These are phyloP conservation scores for Sesia bembeciformis DNA, from an alignment of 2,888 invertebrate genomes.

Conservation along the genomic window DNA sequence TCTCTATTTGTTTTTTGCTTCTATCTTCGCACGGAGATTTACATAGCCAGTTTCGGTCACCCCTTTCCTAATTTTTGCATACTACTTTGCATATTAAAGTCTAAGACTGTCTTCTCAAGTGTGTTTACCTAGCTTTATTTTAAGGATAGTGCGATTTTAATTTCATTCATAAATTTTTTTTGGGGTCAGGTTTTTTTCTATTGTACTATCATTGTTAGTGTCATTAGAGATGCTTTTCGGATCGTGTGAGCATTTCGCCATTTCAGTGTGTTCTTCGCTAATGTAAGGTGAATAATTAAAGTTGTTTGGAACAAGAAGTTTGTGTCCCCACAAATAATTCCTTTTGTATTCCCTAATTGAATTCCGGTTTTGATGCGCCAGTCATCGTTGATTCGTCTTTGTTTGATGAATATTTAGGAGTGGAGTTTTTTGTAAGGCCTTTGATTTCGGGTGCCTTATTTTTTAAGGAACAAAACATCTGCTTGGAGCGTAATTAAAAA, in stretches of 20 bases:
- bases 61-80: conserved; percentile 44
- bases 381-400: conserved; percentile 58
- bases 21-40: conserved; percentile 70
- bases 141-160: conserved; percentile 57
- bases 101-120: conserved; percentile 45
- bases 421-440: conserved; percentile 37
- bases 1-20: conserved; percentile 61
- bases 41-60: conserved; percentile 62
- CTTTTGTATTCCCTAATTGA: conserved; percentile 63
- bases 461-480: conserved; percentile 58
- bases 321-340: conserved; percentile 60
- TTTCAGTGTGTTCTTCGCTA: conserved; percentile 25
- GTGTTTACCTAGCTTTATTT: conserved; percentile 65
- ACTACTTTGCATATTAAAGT: conserved; percentile 63
- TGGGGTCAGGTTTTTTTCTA: conserved; percentile 60
- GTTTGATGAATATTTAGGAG: conserved; percentile 54
- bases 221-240: conserved; percentile 57
- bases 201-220: conserved; percentile 37
- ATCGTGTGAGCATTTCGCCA: conserved; percentile 49
- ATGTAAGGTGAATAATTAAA: conserved; percentile 59
- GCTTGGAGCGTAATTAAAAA: conserved; percentile 60
- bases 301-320: conserved; percentile 48
- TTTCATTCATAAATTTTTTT: conserved; percentile 41
- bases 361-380: conserved; percentile 65
- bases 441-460: conserved; percentile 44